These are phyloP conservation scores for Nephrotoma appendiculata DNA, from an alignment of 2,888 invertebrate genomes.

Conservation along the genomic window DNA sequence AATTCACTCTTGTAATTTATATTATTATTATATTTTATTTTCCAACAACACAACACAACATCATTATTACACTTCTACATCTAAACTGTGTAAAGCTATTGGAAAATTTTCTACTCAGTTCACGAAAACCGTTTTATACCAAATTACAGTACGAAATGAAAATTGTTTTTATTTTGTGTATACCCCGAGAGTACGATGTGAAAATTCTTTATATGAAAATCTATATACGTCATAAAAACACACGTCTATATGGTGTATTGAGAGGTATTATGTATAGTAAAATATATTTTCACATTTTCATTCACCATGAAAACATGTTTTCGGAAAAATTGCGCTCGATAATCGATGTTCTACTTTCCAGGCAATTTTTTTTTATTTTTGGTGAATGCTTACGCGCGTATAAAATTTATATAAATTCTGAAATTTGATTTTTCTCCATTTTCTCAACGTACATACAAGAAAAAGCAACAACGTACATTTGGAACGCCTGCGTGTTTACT, in stretches of 20 bases:
- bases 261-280: not conserved
- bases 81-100: not conserved
- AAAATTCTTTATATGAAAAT: not conserved
- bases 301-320: not conserved
- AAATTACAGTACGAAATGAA: not conserved
- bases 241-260: not conserved
- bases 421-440: constrained; percentile 1
- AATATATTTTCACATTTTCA: not conserved
- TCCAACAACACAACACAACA: not conserved
- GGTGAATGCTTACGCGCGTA: not conserved
- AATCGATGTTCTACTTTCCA: constrained; percentile 1
- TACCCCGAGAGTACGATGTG: not conserved
- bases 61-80: not conserved
- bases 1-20: not conserved
- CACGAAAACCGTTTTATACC: not conserved
- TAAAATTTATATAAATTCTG: not conserved
- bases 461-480: not conserved
- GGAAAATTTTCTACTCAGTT: not conserved
- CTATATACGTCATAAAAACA: not conserved
- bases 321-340: not conserved
- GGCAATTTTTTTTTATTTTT: not conserved
- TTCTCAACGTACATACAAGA: not conserved
- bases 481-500: constrained; percentile 1
- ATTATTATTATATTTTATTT: not conserved
- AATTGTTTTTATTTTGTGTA: not conserved